phyloP scores from a whole-genome alignment of 2,113 vertebrate genomes.

The Agapornis roseicollis region DNA sequence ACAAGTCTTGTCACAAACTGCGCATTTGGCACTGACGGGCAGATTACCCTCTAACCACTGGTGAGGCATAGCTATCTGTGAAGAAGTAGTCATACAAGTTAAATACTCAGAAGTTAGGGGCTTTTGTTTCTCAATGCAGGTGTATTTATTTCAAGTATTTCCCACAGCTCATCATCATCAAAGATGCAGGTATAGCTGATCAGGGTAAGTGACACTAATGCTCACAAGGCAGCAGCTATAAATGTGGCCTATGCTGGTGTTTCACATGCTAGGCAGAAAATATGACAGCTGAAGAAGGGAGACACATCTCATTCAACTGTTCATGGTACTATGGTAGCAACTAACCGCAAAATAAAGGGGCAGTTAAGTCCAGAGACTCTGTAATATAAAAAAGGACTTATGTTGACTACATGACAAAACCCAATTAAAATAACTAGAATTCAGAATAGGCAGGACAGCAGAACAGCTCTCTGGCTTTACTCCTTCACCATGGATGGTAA shows the following conservation, averaged over 20 bases:
- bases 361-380: background rate
- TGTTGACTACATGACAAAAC: background rate
- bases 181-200: background rate
- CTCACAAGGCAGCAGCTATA: background rate
- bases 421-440: background rate
- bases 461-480: background rate
- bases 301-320: background rate
- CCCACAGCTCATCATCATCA: background rate
- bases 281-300: background rate
- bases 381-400: background rate
- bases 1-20: slow-evolving; percentile 96
- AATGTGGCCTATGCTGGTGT: background rate
- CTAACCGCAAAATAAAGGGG: fast-evolving
- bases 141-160: background rate
- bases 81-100: background rate
- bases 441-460: background rate
- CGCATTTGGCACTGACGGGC: slow-evolving; percentile 96
- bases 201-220: background rate
- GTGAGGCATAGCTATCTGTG: slow-evolving; percentile 95
- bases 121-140: background rate
- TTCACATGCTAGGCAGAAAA: background rate
- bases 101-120: background rate
- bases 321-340: background rate
- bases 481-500: background rate
- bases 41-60: slow-evolving; percentile 98